Percentiles rank a stretch among this genome's conserved stretches.
Evolutionary conservation across 2,888 invertebrate species (phyloP).

Genomic region (Apamea monoglypha): DNA sequence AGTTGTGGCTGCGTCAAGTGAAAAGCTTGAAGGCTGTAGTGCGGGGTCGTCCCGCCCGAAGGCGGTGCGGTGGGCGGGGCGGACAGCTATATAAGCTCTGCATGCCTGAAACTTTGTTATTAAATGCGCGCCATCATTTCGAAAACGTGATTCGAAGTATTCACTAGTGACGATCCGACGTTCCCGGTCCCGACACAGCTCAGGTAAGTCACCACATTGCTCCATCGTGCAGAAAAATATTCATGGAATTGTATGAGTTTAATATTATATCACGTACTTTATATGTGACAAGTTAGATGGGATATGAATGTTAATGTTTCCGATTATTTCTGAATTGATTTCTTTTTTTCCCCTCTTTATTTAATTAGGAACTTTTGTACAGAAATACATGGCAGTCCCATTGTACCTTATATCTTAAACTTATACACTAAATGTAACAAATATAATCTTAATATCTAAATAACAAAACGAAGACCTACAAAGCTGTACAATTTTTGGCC

Average conservation of each 20-base stretch:
- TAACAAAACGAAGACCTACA: too few species aligned
- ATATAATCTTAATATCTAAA: too few species aligned
- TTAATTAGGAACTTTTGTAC: too few species aligned
- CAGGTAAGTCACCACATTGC: conserved; percentile 72
- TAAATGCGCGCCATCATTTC: conserved; percentile 86
- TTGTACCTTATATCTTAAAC: too few species aligned
- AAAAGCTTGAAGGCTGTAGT: conserved; percentile 71
- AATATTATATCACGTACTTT: conserved; percentile 43
- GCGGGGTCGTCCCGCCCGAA: conserved; percentile 79
- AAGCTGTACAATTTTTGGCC: too few species aligned
- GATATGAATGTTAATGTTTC: conserved; percentile 45
- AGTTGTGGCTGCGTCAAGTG: conserved; percentile 67
- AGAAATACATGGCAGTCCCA: too few species aligned
- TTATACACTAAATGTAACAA: too few species aligned
- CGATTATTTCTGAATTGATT: conserved; percentile 46
- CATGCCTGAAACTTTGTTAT: conserved; percentile 85
- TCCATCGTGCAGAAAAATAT: conserved; percentile 60
- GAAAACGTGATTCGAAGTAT: conserved; percentile 74
- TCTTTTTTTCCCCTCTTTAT: background rate
- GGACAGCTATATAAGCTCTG: conserved; percentile 85
- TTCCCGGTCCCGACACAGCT: conserved; percentile 65
- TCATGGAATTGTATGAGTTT: conserved; percentile 46
- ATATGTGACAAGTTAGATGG: conserved; percentile 30
- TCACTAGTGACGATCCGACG: conserved; percentile 67
- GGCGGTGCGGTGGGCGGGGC: conserved; percentile 87